A percentile compares a stretch with the other conserved stretches of the same genome.
Conservation (phyloP, 2,797 vertebrate genomes). For the Lophotriccus pileatus region DNA sequence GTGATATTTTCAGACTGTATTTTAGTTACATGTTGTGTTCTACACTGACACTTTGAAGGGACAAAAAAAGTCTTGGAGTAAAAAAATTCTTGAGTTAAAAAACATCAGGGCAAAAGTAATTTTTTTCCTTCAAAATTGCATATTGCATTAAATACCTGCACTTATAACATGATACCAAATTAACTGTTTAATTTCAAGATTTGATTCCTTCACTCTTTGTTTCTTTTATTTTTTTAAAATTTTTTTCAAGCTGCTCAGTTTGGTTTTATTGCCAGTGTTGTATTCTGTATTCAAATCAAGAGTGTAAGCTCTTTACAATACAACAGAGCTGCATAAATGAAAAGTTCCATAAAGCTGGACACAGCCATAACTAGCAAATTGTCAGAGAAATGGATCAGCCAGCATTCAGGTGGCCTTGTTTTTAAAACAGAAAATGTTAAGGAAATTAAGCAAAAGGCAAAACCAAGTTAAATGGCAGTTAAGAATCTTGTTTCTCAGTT, state of each 20-base stretch:
- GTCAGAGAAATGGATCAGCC: conserved; percentile 1
- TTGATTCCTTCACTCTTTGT: background rate
- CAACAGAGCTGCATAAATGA: background rate
- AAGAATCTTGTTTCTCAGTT: background rate
- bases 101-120: background rate
- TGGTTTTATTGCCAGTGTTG: background rate
- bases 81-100: background rate
- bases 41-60: background rate
- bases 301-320: background rate
- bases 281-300: conserved; percentile 29
- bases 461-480: background rate
- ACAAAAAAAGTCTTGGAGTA: background rate
- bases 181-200: background rate
- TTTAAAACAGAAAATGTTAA: background rate
- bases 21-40: background rate
- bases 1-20: background rate
- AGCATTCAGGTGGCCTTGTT: conserved; percentile 1
- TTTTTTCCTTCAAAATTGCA: background rate
- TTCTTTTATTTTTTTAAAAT: background rate
- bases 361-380: background rate
- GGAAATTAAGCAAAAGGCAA: background rate
- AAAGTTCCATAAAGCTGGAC: background rate
- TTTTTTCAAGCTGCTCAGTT: background rate
- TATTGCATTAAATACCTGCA: background rate
- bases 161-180: background rate